A percentile compares a stretch with the other conserved stretches of the same genome.
Conservation (phyloP, 2,888 invertebrate species). For the Unio delphinus region DNA sequence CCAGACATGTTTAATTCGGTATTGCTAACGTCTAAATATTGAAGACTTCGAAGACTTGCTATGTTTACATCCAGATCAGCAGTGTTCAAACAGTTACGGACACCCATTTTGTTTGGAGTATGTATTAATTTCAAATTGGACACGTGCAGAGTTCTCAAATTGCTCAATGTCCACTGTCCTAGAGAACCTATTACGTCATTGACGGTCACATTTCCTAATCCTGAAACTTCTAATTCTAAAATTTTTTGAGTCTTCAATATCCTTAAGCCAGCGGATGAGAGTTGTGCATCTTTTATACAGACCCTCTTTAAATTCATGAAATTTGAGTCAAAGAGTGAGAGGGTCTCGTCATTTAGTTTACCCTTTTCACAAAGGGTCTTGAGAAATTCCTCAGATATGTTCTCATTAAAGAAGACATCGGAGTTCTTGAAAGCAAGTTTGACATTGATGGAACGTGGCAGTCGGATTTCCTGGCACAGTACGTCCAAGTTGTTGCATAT, state of each 20-base stretch:
- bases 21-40: conserved; percentile 77
- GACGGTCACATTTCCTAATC: conserved; percentile 75
- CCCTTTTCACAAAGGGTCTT: conserved; percentile 75
- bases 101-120: conserved; percentile 72
- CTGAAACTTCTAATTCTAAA: conserved; percentile 76
- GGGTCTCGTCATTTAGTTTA: conserved; percentile 76
- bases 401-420: conserved; percentile 56
- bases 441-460: background rate
- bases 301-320: conserved; percentile 77
- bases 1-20: conserved; percentile 80
- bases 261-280: conserved; percentile 76
- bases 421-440: conserved; percentile 51
- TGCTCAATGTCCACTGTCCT: conserved; percentile 76
- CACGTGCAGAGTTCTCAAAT: conserved; percentile 38
- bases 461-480: conserved; percentile 68
- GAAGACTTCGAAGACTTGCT: conserved; percentile 76
- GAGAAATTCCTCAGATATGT: conserved; percentile 67
- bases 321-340: conserved; percentile 77
- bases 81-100: conserved; percentile 75
- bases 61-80: conserved; percentile 77
- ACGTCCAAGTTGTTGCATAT: conserved; percentile 78
- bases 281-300: conserved; percentile 75
- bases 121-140: conserved; percentile 77
- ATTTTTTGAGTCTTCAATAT: conserved; percentile 78
- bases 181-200: conserved; percentile 79